These are phyloP conservation scores for Opisthocomus hoazin DNA, from an alignment of 2,113 vertebrate species.

Conservation along the genomic window DNA sequence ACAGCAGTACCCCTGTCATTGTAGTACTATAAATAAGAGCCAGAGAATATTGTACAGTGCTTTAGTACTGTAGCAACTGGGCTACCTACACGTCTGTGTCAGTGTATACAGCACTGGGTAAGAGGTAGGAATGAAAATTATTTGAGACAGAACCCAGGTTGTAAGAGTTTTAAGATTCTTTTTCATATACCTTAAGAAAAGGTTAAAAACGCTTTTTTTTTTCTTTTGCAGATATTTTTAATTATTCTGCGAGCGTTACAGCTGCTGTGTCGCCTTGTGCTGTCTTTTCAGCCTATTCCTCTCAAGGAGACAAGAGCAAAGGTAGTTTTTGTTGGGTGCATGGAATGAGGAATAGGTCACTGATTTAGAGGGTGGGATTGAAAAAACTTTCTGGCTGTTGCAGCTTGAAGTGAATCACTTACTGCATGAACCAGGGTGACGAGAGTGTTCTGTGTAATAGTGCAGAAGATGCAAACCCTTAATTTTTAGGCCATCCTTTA, in stretches of 20 bases:
- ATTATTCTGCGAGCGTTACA: constrained; percentile 86
- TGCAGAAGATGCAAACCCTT: neutral
- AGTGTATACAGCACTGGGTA: neutral
- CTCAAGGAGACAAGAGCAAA: constrained; percentile 78
- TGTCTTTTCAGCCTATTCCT: constrained; percentile 90
- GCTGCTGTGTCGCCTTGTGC: constrained; percentile 85
- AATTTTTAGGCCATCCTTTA: neutral
- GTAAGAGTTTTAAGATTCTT: neutral
- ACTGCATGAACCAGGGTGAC: neutral
- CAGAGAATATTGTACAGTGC: neutral
- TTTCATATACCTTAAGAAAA: neutral
- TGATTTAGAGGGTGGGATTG: neutral
- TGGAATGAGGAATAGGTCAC: neutral
- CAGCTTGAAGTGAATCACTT: neutral
- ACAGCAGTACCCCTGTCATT: neutral
- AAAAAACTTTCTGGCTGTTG: neutral
- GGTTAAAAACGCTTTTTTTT: neutral
- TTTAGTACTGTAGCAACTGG: neutral
- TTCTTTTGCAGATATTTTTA: constrained; percentile 82
- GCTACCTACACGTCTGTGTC: neutral
- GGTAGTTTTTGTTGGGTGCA: constrained; percentile 62
- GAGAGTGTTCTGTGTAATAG: neutral
- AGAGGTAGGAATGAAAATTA: neutral
- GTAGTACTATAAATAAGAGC: neutral
- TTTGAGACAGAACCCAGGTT: neutral